Evolutionary conservation across 2,888 invertebrate genomes (phyloP), one percentile per base, ranked within the genome.

Genomic region (Drosophila ustulata): DNA sequence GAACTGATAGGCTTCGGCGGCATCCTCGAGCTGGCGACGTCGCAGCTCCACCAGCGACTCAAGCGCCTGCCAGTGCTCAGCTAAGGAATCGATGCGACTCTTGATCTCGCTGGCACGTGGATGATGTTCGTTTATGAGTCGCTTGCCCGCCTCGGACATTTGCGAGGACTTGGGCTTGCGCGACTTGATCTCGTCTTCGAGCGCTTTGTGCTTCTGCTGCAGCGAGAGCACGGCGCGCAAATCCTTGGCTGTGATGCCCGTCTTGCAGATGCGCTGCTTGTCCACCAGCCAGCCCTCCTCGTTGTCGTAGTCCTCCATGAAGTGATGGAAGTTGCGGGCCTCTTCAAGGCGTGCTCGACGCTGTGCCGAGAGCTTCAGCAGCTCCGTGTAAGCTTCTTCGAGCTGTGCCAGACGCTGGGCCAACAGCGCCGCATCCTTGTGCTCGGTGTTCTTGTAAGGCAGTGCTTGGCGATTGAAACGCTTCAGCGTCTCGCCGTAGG

Each of bases 251-350:
- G 97, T 95, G 28, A 98, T 96, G n/a, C 97, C 97, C 0, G 98
- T 96, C 90, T 96, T 96, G 91, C 98, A 98, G 70, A 98, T 96
- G 4, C 97, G 94, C 91, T 98, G 97, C 90, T 98, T 98, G 90
- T 99, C 99, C 1, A 97, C 95, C 59, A 99, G 94, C 99, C 99
- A 99, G 0, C 97, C 96, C 93, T 99, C 98, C 92, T 99, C 99
- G 88, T 99, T 99, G 86, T 99, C 99, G 84, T 98, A 97, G 91
- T 99, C 99, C 92, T 98, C 98, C 65, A 98, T 93, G 93, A 99
- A 98, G 93, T 98, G 98, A 93, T 96, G 98, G 88, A 98, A 97
- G 90, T 97, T 97, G 66, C 98, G 94, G 0, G 98, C 98, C 88
- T 98, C 98, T 91, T 99, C 98, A 11, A 99, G 93, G 11, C 96